Evolutionary conservation across 2,797 vertebrate species (phyloP), one percentile per base, ranked within the genome.

Genomic region (Numenius phaeopus): DNA sequence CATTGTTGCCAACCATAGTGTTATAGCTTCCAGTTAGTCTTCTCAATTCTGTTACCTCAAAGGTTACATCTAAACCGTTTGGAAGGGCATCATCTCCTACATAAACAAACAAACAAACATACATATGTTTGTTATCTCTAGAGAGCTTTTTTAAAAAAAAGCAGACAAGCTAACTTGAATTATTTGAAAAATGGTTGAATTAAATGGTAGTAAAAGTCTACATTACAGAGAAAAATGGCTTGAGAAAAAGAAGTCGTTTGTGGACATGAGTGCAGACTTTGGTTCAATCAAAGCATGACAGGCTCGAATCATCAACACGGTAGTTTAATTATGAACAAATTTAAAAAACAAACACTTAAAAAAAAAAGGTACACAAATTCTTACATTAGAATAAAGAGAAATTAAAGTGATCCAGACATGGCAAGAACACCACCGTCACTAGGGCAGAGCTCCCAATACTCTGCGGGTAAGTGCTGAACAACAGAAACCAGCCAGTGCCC

Each of bases 1-100:
- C 99, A 3, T 99, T 99, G 98, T 99, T 99, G 81, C 99, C 99
- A 46, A 99, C 99, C 99, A 99, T 99, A 22, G 99, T 99, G 98
- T 99, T 99, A 93, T 99, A 99, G 89, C 99, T 99, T 83, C 99
- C 99, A 1, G 99, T 99, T 71, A 99, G 85, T 58, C 99, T 98
- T 97, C 99, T 98, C 49, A 99, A 57, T 76, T 99, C 99, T 0
- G 98, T 99, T 57, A 99, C 99, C 86, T 99, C 99, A 92, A 99
- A 99, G 1, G 98, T 99, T 26, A 99, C 99, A 61, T 99, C 99
- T 50, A 99, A 97, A 42, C 99, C 99, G 7, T 99, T 99, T 27
- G 99, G 99, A 92, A 99, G 98, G 4, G 99, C 99, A 7, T 99
- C 99, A 13, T 98, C 96, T 81, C 99, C 99, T 99, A 79, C 18